Evolutionary conservation across 1,140 invertebrate genomes (phyloP).

Genomic region (Zaprionus nigranus): DNA sequence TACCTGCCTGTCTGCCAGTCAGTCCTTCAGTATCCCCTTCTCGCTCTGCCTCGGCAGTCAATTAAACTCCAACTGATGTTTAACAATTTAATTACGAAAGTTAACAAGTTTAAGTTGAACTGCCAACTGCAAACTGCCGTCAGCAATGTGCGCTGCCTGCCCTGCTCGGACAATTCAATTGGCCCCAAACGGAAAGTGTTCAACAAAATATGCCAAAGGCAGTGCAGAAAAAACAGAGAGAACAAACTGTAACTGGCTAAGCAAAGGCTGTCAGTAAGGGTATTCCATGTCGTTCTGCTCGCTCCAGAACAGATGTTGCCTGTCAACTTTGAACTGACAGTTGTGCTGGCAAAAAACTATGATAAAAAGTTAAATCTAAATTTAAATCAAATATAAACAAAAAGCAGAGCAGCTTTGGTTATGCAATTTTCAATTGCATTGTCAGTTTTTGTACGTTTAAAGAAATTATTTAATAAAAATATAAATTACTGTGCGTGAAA

Average conservation of each 20-base stretch:
- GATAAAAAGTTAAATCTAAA: conserved; percentile 5
- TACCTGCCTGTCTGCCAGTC: background rate
- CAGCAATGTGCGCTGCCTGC: conserved; percentile 13
- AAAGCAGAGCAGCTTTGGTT: background rate
- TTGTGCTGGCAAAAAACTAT: background rate
- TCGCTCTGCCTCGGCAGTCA: conserved; percentile 50
- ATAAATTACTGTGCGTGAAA: background rate
- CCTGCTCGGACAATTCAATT: conserved; percentile 25
- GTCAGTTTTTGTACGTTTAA: background rate
- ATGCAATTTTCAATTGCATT: background rate
- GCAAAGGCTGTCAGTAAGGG: conserved; percentile 6
- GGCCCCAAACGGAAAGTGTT: conserved; percentile 35
- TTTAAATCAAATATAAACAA: background rate
- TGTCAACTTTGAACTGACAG: background rate
- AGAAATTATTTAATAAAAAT: background rate
- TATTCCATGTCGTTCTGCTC: background rate
- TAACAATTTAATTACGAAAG: conserved; percentile 82
- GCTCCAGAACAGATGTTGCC: background rate
- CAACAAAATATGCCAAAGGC: conserved; percentile 36
- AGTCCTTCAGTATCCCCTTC: background rate
- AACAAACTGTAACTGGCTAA: conserved; percentile 1
- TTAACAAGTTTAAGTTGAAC: conserved; percentile 77
- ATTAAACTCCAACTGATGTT: conserved; percentile 81
- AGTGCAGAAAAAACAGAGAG: conserved; percentile 12
- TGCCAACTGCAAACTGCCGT: conserved; percentile 23